Evolutionary conservation across 2,888 invertebrate species (phyloP).

Genomic region (Caenorhabditis japonica): DNA sequence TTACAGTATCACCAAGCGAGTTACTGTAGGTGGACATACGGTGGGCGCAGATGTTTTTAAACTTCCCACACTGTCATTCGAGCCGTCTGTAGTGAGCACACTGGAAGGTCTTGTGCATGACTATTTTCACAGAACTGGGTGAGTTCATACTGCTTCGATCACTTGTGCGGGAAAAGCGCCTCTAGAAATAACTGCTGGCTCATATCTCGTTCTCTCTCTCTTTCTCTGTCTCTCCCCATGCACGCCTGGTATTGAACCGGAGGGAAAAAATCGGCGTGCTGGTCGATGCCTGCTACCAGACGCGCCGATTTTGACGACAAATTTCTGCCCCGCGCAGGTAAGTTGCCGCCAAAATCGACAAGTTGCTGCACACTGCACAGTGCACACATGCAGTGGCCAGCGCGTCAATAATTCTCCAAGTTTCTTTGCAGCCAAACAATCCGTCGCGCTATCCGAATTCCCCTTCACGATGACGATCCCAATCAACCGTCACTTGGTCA

Average conservation of each 20-base stretch:
- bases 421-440: conserved; percentile 27
- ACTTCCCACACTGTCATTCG: conserved; percentile 47
- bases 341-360: no score
- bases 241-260: no score
- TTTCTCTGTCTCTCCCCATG: no score
- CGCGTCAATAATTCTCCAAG: neutral
- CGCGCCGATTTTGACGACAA: no score
- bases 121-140: conserved; percentile 46
- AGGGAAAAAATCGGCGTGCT: no score
- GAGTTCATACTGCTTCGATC: neutral
- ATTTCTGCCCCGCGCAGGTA: no score
- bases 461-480: conserved; percentile 36
- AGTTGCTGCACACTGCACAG: no score
- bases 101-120: conserved; percentile 46
- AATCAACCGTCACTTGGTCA: conserved; percentile 23
- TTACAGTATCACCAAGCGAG: conserved; percentile 51
- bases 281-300: no score
- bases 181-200: no score
- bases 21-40: conserved; percentile 55
- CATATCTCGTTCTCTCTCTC: no score
- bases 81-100: conserved; percentile 37
- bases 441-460: conserved; percentile 52
- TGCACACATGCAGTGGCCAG: no score
- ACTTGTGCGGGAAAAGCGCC: no score
- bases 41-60: conserved; percentile 53